Evolutionary conservation across 35 echinoderm and acorn worm genomes (phyloP), one percentile per base, ranked within the genome.

Genomic region (Diadema setosum): DNA sequence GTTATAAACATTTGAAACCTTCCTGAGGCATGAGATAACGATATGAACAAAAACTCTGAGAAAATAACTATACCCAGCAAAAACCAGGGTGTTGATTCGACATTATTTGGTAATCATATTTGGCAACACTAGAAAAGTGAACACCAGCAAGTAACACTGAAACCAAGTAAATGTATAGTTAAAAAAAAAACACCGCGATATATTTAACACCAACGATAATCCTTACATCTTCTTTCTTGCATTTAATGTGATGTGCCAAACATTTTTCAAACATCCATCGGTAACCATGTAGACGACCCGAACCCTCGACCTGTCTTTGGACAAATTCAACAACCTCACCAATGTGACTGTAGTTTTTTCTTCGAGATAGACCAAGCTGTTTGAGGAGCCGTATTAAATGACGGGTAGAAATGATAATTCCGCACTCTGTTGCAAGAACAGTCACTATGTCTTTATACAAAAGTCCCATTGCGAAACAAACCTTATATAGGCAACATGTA

Each of bases 321-420:
- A 83, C 46, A 55, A 83, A 57, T 42, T 83, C 46, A 36, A 83
- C 81, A 9, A 83, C 46, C 27, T 83, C 81, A 34, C 45, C 46
- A 48, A 83, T 83, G 23, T 83, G 23, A 57, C 81, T 82, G 44
- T 82, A 82, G 50, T 82, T n/a, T 82, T 50, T 82, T 50, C 18
- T 82, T 50, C 80, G 2, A n/a, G 50, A 82, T 20, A 83, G 56
- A 16, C 81, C 46, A 0, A 58, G 46, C 39, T 57, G 45, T 31
- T 50, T 83, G 26, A 57, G 46, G 36, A 83, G 65, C 20, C 59
- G 50, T 86, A 41, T 63, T 32, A 86, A 86, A 86, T 86, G 84
- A 39, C 58, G 58, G 39, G 46, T n/a, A 57, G 11, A 64, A 37
- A 86, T 7, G 18, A 64, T 23, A 43, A 45, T 39, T 40, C 58